Base-by-base conservation (phyloP, 1,140 invertebrate genomes). In the Drosophila miranda region DNA sequence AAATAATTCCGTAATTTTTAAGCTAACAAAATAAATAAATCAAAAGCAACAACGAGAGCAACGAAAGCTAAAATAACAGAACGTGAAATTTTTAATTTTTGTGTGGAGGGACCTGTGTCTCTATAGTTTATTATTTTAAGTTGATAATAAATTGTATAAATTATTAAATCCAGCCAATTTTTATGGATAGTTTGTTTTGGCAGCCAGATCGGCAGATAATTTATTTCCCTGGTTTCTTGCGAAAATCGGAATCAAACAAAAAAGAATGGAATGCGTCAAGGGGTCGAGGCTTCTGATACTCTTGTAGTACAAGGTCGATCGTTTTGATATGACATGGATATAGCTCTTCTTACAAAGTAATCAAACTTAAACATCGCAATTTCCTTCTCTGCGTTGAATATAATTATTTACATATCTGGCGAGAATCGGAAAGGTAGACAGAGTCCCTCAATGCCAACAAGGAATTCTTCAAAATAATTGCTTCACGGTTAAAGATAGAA, bases 401-500 rank as follows among this genome's bases (percentile, higher is more conserved):
- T 16, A 16, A 16, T 16, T 16, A 16, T 16, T 16, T 16, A 16
- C 16, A 16, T 16, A 16, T 19, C 19, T 19, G 19, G 19, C 19
- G 19, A 19, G 19, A 19, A 19, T 43, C 50, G 28, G 19, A 53
- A 38, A 9, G 21, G 9, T 5, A 45, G 48, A 54, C 16, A 53
- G 70, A 55, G 60, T 55, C 43, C 28, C 21, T 19, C 23, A 70
- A 71, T 56, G 50, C 63, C 75, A 75, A 71, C 70, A 71, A 50
- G 75, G 46, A 86, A 86, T 80, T 86, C 77, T 69, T 80, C 59
- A 80, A 80, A 86, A 86, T 75, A 66, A 82, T 83, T 83, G 62
- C 74, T 80, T 68, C 57, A 58, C 59, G 51, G 8, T 68, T 68
- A 49, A 56, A 68, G 49, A 69, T 57, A 56, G 52, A 69, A 23